phyloP scores from a whole-genome alignment of 2,797 vertebrate genomes.

The Notoglanidium macrostoma region DNA sequence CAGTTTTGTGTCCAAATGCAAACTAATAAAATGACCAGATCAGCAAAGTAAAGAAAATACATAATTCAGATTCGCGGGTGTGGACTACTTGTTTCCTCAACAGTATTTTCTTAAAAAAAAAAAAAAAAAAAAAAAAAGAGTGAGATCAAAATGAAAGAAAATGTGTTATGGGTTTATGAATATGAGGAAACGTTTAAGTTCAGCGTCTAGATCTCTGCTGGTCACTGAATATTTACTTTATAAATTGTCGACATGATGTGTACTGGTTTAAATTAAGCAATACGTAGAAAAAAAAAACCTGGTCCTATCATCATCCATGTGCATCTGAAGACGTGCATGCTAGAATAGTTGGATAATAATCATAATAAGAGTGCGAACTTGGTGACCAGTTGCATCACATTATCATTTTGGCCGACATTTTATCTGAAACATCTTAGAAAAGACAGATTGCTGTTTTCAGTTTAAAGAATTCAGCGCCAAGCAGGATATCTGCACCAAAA shows the following conservation, averaged over 20 bases:
- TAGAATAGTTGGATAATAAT: neutral
- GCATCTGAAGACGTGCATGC: neutral
- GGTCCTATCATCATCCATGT: neutral
- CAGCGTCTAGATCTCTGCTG: neutral
- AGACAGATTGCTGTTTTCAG: constrained; percentile 1
- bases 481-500: neutral
- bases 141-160: neutral
- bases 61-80: neutral
- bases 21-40: neutral
- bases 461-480: neutral
- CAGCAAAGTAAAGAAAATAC: neutral
- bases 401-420: neutral
- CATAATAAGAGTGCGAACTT: neutral
- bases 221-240: constrained; percentile 2
- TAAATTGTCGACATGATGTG: neutral
- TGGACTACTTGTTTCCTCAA: neutral
- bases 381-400: neutral
- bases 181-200: neutral
- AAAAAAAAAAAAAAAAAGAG: no score
- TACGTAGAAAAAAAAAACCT: neutral
- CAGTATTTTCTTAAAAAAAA: neutral
- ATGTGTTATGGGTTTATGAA: neutral
- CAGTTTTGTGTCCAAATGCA: neutral
- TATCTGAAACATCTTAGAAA: neutral
- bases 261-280: constrained; percentile 5